These are phyloP conservation scores for Rugalucina vietnamica DNA, from an alignment of 2,888 invertebrate species.

Conservation along the genomic window DNA sequence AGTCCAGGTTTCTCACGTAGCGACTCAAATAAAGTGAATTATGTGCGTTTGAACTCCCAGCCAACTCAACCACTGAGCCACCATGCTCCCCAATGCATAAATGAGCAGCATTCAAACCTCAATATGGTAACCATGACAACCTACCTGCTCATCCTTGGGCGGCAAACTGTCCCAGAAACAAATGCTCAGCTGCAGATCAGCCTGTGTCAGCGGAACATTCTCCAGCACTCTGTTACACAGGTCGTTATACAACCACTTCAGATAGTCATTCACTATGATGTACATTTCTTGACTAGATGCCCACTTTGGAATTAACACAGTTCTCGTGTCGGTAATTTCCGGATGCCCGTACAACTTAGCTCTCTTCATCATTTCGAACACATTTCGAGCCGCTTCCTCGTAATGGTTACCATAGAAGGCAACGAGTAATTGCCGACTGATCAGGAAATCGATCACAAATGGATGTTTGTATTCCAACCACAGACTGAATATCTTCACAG, in stretches of 20 bases:
- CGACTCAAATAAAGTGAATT: too few species aligned
- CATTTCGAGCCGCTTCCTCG: not conserved
- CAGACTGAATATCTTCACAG: slow-evolving; percentile 1
- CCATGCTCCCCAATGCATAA: too few species aligned
- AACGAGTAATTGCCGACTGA: slow-evolving; percentile 16
- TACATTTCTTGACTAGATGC: slow-evolving; percentile 13
- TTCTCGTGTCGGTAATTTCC: not conserved
- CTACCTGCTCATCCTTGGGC: not conserved
- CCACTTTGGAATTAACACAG: not conserved
- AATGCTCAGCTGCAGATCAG: not conserved
- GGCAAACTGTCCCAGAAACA: not conserved
- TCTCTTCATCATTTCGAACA: not conserved
- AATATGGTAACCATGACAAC: too few species aligned
- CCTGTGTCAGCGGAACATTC: not conserved
- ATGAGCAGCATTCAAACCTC: too few species aligned
- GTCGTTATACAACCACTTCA: slow-evolving; percentile 16
- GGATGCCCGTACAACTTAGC: not conserved
- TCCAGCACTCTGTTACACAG: slow-evolving; percentile 23
- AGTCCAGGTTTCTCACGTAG: too few species aligned
- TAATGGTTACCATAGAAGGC: not conserved
- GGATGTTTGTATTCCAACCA: not conserved
- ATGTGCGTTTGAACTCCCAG: too few species aligned
- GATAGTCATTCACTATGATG: slow-evolving; percentile 21
- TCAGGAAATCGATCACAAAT: not conserved
- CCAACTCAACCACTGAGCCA: too few species aligned